Base-by-base conservation (phyloP, 2,797 vertebrate species). In the Fringilla coelebs region DNA sequence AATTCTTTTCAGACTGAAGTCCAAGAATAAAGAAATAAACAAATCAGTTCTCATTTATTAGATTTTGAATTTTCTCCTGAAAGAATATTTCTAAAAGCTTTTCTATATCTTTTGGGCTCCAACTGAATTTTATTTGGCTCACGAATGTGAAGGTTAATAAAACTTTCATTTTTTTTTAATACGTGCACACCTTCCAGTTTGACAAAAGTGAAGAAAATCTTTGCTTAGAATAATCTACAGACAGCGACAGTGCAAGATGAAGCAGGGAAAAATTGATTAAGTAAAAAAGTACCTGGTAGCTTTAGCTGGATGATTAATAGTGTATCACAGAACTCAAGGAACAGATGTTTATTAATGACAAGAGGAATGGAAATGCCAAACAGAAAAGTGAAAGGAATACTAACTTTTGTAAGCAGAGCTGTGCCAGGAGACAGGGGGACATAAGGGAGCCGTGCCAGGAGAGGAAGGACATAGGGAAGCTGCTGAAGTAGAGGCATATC, bases 331-430 rank as follows among this genome's bases (percentile, higher is more conserved):
- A 93, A 87, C 29, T 52, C 49, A 25, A 86, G 89, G 46, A 93
- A 81, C 73, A 95, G 80, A 66, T 60, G 34, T 75, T 90, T 93
- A 90, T 90, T 95, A 87, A 93, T 87, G 77, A 84, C 62, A 66
- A 90, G 43, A 83, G 21, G 54, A 91, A 77, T 54, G 21, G 40
- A 87, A 93, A 87, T 74, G 74, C 31, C 71, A 90, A 82, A 76
- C 10, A 75, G n/a, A 87, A 90, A 76, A 95, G 74, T 49, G 63
- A 87, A 87, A 90, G 32, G 60, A 95, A 94, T 94, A 54, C 77
- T 90, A 91, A 96, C n/a, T 91, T 74, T 57, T 72, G 38, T 92
- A 87, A 92, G 57, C 3, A 84, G 34, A 85, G 38, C 67, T 81
- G 46, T 87, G 88, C 88, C 88, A 96, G 62, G 83, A 95, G 84